Conservation (phyloP, 2,113 vertebrate species). For the Elachura formosa region DNA sequence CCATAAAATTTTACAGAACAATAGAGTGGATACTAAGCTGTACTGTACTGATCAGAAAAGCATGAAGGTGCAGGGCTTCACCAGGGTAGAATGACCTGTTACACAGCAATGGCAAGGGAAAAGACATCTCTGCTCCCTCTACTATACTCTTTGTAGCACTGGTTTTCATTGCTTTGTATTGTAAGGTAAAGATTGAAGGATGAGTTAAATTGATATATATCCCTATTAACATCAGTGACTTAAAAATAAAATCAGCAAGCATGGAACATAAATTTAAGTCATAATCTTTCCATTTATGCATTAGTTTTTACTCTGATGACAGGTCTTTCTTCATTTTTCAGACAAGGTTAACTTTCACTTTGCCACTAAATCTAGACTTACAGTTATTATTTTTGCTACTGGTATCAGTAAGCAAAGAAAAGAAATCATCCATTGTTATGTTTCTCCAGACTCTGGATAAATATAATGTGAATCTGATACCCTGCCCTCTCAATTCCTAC, state of each 20-base stretch:
- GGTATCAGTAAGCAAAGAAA: not conserved
- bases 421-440: not conserved
- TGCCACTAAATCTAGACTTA: not conserved
- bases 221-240: not conserved
- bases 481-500: fast-evolving
- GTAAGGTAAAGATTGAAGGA: not conserved
- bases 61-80: not conserved
- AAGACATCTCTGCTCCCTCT: not conserved
- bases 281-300: not conserved
- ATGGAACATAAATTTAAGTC: not conserved
- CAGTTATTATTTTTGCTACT: not conserved
- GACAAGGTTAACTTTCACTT: not conserved
- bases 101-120: not conserved
- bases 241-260: not conserved
- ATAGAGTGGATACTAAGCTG: not conserved
- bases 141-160: not conserved
- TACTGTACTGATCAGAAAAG: not conserved
- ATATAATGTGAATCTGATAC: too few species aligned
- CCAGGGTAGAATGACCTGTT: not conserved
- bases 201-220: not conserved
- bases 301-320: not conserved
- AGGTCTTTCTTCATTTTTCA: not conserved
- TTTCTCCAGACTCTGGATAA: not conserved
- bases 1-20: not conserved
- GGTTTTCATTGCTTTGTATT: not conserved